Base-by-base conservation (phyloP, 2,113 vertebrate species). In the Hemiprocne comata region DNA sequence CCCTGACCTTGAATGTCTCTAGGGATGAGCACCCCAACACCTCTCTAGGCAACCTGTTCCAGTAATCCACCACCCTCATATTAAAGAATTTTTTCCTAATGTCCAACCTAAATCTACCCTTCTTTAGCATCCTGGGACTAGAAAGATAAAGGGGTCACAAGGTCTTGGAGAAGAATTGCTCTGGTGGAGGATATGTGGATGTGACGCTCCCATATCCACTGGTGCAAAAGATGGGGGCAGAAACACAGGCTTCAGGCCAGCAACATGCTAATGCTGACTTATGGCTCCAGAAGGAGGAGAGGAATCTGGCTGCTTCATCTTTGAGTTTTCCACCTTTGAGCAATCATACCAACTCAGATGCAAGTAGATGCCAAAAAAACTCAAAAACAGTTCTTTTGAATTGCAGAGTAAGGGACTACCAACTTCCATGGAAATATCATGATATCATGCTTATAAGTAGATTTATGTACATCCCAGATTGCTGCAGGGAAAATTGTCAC, bases 401-500 rank as follows among this genome's bases (percentile, higher is more conserved):
- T n/a, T 81, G 6, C 50, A 84, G 50, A 26, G 26, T 60, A 77
- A 69, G 19, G 36, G 25, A 75, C 31, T 87, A 85, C n/a, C 36
- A 65, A 40, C 26, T 87, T 90, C 62, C 51, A 74, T 44, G 48
- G 77, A 94, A 76, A 66, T 34, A 36, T 42, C 74, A 60, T 10
- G 46, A 66, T 34, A 36, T 42, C 74, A 57, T 9, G 46, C 40
- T 86, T 55, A 18, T 6, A 42, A 87, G 36, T 64, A 87, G 29
- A 89, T 64, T 62, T 81, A 31, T 10, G 24, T 55, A 78, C 42
- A 53, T 50, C 48, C n/a, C n/a, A 65, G 48, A 16, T 42, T 94
- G 66, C 70, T 90, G 51, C 66, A 88, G 75, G 80, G 83, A 78
- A 94, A 95, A 93, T 42, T 71, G 38, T 84, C 83, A 76, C 40